Evolutionary conservation across 2,113 vertebrate genomes (phyloP).

Genomic region (Ramphastos sulfuratus): DNA sequence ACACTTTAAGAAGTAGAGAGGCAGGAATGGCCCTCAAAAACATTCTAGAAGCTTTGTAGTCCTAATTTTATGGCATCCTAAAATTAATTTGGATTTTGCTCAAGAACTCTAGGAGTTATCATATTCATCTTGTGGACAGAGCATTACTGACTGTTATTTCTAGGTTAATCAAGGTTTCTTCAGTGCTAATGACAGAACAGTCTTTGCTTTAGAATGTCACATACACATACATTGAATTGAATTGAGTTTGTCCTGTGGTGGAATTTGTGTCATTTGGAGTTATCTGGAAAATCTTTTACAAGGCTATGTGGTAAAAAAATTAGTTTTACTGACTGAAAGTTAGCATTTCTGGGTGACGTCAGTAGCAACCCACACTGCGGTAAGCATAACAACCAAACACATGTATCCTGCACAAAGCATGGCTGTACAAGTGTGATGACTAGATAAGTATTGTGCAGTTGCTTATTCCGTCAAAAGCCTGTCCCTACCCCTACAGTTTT

Average conservation of each 20-base stretch:
- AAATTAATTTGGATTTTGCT: not conserved
- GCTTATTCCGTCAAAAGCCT: not conserved
- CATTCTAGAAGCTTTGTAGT: not conserved
- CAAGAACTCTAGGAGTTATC: not conserved
- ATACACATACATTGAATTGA: not conserved
- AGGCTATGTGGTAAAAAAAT: not conserved
- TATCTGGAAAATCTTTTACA: not conserved
- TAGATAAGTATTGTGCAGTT: not conserved
- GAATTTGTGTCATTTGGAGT: not conserved
- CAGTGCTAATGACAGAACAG: not conserved
- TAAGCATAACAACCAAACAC: not conserved
- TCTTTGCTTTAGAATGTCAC: not conserved
- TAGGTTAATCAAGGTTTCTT: not conserved
- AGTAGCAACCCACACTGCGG: not conserved
- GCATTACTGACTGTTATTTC: not conserved
- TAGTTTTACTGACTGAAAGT: not conserved
- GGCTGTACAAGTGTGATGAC: not conserved
- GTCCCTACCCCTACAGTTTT: not conserved
- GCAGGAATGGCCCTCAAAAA: not conserved
- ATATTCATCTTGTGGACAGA: not conserved
- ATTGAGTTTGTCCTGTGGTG: not conserved
- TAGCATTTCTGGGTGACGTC: not conserved
- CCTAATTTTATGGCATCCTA: not conserved
- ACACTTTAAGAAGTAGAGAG: not conserved
- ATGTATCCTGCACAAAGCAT: not conserved